phyloP scores from a whole-genome alignment of 2,113 vertebrate species.

The Halcyon malimbica region DNA sequence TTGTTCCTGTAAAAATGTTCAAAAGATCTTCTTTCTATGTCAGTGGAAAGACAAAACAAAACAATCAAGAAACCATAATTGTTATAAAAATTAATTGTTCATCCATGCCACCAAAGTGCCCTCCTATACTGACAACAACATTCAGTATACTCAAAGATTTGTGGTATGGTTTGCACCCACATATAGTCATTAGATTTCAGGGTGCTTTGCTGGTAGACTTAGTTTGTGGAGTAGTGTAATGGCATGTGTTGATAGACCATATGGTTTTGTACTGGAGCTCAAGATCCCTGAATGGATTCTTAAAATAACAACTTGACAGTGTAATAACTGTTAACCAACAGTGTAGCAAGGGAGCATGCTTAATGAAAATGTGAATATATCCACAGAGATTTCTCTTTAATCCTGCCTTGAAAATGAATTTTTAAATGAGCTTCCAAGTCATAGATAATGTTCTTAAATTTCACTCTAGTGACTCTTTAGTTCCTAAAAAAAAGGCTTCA shows the following conservation, averaged over 20 bases:
- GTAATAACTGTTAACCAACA: constrained; percentile 19
- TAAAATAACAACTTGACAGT: constrained; percentile 44
- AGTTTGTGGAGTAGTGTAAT: neutral
- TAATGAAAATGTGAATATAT: constrained; percentile 39
- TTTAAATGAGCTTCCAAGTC: constrained; percentile 23
- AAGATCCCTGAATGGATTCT: constrained; percentile 11
- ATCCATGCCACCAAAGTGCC: neutral
- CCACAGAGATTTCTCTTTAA: constrained; percentile 38
- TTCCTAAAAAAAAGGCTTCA: neutral
- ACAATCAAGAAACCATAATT: neutral
- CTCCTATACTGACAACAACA: neutral
- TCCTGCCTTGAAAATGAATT: constrained; percentile 26
- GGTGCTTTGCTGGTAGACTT: neutral
- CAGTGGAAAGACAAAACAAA: neutral
- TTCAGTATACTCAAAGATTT: neutral
- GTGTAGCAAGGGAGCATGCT: neutral
- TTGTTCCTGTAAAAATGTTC: neutral
- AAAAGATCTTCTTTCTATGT: neutral
- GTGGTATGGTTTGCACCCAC: neutral
- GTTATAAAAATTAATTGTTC: neutral
- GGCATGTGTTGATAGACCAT: neutral
- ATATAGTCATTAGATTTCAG: neutral
- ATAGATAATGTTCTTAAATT: constrained; percentile 30
- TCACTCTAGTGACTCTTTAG: neutral
- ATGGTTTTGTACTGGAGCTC: constrained; percentile 12